Evolutionary conservation across 2,888 invertebrate species (phyloP).

Genomic region (Malthinus seriepunctatus): DNA sequence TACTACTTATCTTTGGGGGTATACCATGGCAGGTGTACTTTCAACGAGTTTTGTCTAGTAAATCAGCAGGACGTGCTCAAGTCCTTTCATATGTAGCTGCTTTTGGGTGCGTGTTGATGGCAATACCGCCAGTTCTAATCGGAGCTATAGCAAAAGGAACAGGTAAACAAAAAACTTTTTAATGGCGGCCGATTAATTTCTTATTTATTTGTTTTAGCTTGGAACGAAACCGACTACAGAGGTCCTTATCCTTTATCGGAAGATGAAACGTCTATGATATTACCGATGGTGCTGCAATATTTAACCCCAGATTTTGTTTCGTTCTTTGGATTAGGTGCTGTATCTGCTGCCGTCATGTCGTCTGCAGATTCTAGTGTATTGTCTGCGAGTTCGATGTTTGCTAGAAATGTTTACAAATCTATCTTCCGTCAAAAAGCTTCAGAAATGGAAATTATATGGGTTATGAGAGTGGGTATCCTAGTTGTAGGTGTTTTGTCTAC

Average conservation of each 20-base stretch:
- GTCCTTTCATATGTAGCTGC: constrained; percentile 95
- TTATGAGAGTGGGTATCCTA: constrained; percentile 90
- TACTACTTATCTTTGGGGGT: constrained; percentile 91
- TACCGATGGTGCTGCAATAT: constrained; percentile 96
- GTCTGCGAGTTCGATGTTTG: constrained; percentile 98
- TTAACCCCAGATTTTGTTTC: constrained; percentile 95
- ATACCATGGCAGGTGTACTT: constrained; percentile 99
- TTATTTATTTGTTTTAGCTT: constrained; percentile 64
- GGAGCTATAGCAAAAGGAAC: constrained; percentile 97
- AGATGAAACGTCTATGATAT: constrained; percentile 88
- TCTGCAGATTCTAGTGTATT: constrained; percentile 98
- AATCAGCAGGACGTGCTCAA: constrained; percentile 92
- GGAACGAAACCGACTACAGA: constrained; percentile 90
- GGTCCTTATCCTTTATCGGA: constrained; percentile 75
- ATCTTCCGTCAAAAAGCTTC: constrained; percentile 96
- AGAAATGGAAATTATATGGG: constrained; percentile 96
- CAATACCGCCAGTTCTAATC: constrained; percentile 94
- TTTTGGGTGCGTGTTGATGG: constrained; percentile 94
- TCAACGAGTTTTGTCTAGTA: constrained; percentile 95
- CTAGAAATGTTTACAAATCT: constrained; percentile 96
- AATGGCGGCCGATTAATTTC: neutral
- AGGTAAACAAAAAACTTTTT: constrained; percentile 60
- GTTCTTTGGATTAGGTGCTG: constrained; percentile 97
- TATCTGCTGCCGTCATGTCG: constrained; percentile 99
- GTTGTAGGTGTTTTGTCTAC: constrained; percentile 91